These are phyloP conservation scores for Whitmania pigra DNA, from an alignment of 1,140 invertebrate genomes.

Conservation along the genomic window DNA sequence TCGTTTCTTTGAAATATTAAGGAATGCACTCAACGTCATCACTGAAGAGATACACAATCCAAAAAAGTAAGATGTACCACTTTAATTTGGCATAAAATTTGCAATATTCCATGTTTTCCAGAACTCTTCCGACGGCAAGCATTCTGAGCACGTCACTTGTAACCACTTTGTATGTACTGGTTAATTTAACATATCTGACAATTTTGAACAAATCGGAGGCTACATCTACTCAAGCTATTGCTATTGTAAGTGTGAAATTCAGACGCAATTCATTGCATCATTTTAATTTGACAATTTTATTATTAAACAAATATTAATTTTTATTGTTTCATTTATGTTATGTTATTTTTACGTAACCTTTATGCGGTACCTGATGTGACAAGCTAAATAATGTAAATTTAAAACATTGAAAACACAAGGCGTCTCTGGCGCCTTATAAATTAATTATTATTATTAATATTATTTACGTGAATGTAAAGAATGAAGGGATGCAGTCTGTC, in stretches of 20 bases:
- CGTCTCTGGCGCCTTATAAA: no score
- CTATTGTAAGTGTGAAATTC: background rate
- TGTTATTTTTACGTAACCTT: no score
- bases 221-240: background rate
- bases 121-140: background rate
- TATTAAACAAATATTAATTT: no score
- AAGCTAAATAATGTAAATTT: no score
- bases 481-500: no score
- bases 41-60: constrained; percentile 9
- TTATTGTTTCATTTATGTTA: no score
- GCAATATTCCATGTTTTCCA: background rate
- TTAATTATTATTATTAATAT: no score
- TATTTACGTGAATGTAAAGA: no score
- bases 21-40: background rate
- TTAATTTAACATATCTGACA: background rate
- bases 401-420: no score
- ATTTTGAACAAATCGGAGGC: background rate
- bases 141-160: background rate
- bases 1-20: background rate
- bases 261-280: no score
- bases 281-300: no score
- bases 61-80: background rate
- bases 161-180: background rate
- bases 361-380: no score
- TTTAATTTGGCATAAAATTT: background rate